These are phyloP conservation scores for Campoplex capitator DNA, from an alignment of 2,888 invertebrate genomes.

Conservation along the genomic window DNA sequence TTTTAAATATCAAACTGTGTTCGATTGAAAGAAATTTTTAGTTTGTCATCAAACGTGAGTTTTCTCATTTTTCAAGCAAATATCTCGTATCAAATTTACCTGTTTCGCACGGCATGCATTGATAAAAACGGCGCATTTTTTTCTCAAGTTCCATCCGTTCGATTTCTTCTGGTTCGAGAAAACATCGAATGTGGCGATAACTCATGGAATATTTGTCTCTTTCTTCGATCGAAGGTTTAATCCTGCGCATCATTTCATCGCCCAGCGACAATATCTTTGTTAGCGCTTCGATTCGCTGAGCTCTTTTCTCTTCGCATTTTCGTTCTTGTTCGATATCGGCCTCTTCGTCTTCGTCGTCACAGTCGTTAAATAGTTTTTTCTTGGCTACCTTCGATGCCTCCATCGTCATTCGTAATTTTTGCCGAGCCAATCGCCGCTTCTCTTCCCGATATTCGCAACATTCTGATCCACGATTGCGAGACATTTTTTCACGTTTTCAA, in stretches of 20 bases:
- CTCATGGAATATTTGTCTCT: conserved; percentile 69
- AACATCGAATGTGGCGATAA: conserved; percentile 70
- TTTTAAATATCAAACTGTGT: no score
- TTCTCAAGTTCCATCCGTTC: conserved; percentile 37
- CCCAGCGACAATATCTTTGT: conserved; percentile 38
- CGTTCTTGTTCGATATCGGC: conserved; percentile 27
- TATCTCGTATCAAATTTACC: conserved; percentile 36
- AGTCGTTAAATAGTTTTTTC: conserved; percentile 36
- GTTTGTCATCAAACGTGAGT: not conserved
- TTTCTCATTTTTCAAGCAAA: not conserved
- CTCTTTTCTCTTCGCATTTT: conserved; percentile 34
- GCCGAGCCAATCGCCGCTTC: conserved; percentile 35
- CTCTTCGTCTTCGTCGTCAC: conserved; percentile 50
- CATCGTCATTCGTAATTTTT: conserved; percentile 42
- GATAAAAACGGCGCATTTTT: not conserved
- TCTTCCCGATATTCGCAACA: conserved; percentile 63
- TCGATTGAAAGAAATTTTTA: not conserved
- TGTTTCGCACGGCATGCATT: conserved; percentile 15
- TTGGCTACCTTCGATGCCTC: not conserved
- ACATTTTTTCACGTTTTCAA: conserved; percentile 24
- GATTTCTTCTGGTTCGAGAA: conserved; percentile 45
- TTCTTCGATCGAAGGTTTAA: conserved; percentile 73
- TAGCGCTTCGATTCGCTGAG: conserved; percentile 10
- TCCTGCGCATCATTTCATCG: conserved; percentile 68
- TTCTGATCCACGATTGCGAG: conserved; percentile 44